Conservation (phyloP, 30 jellyfish, hydroid and myxozoan species). For the Aurelia coerulea region DNA sequence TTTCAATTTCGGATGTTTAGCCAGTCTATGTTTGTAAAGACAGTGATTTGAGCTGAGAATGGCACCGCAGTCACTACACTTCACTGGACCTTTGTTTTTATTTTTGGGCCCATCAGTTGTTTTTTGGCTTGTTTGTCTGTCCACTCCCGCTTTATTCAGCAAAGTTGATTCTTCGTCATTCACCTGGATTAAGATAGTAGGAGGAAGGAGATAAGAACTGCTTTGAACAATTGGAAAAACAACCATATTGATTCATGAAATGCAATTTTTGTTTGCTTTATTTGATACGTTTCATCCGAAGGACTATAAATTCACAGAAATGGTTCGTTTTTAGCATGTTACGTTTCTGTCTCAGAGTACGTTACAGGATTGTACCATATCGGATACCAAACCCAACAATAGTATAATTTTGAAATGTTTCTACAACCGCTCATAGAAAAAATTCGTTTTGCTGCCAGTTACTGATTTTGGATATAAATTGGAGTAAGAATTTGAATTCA, state of each 20-base stretch:
- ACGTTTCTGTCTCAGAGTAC: neutral
- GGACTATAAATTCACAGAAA: neutral
- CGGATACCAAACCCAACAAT: neutral
- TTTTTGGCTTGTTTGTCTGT: neutral
- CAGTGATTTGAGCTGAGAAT: conserved; percentile 19
- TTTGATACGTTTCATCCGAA: neutral
- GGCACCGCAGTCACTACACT: conserved; percentile 19
- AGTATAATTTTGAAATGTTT: neutral
- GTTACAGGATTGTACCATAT: neutral
- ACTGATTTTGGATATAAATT: too few species aligned
- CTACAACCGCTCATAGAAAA: neutral
- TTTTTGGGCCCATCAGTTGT: conserved; percentile 1
- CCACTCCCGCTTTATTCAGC: neutral
- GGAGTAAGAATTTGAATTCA: too few species aligned
- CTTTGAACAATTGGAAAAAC: neutral
- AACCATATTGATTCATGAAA: neutral
- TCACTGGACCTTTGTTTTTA: neutral
- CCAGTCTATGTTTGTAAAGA: conserved; percentile 5
- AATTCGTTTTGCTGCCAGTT: too few species aligned
- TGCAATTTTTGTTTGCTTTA: neutral
- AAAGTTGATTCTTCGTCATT: neutral
- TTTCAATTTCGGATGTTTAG: neutral
- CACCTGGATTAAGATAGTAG: neutral
- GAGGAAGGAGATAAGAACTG: neutral
- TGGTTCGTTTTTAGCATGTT: neutral